Base-by-base conservation (phyloP, 37 sponge, comb jelly and placozoan species). In the Crambe crambe region DNA sequence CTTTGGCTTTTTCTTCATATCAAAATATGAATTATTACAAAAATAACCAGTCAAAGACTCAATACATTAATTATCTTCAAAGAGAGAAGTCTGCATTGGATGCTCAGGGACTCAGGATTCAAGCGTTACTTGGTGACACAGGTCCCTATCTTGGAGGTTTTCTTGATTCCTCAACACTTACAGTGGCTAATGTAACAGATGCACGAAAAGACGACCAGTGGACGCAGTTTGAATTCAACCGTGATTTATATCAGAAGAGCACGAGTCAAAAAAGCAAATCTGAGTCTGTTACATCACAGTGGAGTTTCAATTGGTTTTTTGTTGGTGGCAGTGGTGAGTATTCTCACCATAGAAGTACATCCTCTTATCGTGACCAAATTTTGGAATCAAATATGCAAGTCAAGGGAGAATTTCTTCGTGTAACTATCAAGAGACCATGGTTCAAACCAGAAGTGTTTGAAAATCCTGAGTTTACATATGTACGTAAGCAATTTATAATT, bases 351-450 rank as follows among this genome's bases (percentile, higher is more conserved):
- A 1, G 15, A 3, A 2, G 25, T 12, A 34, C 76, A 5, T 17
- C 56, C 9, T n/a, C 25, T 17, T 37, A 31, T 59, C 37, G 29
- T 29, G 37, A 12, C 26, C 54, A 47, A 9, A 4, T 81, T n/a
- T 59, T 40, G 42, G 58, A 43, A 4, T 37, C 74, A 34, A 31
- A 74, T 3, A 60, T 74, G 22, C 57, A 29, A n/a, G 71, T 69
- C 5, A 51, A 37, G 21, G 87, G 87, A 38, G 60, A 87, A 56
- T 58, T 87, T 1, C 82, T 87, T 22, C 81, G 87, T 62, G 87
- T 87, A 0, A 75, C 68, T 30, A 67, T 87, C 21, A 70, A 80
- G 63, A 75, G 74, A 47, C 87, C 87, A n/a, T 87, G 87, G 87
- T 87, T 87, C 51, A 74, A 80, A 36, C 87, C 87, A 40, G 67